Evolutionary conservation across 1,140 invertebrate species (phyloP).

Genomic region (Campoletis sonorensis): DNA sequence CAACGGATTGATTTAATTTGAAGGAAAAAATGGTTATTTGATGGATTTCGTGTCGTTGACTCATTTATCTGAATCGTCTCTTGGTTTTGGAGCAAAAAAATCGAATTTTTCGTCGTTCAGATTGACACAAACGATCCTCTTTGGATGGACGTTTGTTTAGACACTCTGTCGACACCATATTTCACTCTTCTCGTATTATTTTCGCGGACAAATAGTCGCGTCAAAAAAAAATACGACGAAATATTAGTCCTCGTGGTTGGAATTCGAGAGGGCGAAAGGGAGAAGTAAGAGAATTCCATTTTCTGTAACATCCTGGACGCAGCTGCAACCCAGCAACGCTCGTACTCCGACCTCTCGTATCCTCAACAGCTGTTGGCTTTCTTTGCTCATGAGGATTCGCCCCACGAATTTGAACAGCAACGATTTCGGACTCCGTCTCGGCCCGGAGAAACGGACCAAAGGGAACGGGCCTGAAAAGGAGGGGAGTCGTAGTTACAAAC

Average conservation of each 20-base stretch:
- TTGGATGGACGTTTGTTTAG: not conserved
- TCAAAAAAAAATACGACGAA: not conserved
- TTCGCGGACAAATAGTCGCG: not conserved
- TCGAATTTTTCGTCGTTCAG: too few relatives aligned
- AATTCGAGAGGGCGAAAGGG: not conserved
- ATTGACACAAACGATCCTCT: not conserved
- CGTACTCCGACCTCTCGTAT: not conserved
- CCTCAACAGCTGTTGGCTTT: conserved; percentile 33
- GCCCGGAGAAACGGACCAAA: not conserved
- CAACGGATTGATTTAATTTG: too few relatives aligned
- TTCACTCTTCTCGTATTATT: too few relatives aligned
- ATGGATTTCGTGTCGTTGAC: too few relatives aligned
- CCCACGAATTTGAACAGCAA: not conserved
- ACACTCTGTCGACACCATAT: too few relatives aligned
- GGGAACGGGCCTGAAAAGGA: not conserved
- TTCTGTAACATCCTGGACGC: not conserved
- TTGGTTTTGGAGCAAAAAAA: too few relatives aligned
- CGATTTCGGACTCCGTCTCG: not conserved
- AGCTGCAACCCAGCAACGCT: conserved; percentile 18
- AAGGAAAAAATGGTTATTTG: too few relatives aligned
- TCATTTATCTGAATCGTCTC: too few relatives aligned
- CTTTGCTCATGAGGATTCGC: not conserved
- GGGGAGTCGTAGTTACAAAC: not conserved
- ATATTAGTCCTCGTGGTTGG: not conserved
- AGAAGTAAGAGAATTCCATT: not conserved